These are phyloP conservation scores for Eufriesea mexicana DNA, from an alignment of 1,140 invertebrate species.

Conservation along the genomic window DNA sequence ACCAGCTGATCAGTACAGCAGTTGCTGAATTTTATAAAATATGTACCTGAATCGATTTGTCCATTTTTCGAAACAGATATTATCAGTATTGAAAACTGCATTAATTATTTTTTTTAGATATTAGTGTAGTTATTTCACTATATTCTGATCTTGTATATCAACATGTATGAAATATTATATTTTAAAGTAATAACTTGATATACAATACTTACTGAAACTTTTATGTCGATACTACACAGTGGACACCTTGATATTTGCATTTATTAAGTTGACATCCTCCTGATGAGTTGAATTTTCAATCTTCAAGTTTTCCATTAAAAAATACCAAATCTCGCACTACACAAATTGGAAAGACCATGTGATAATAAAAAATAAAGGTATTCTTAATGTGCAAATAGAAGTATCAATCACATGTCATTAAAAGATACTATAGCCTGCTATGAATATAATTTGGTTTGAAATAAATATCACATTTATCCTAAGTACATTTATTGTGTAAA, in stretches of 20 bases:
- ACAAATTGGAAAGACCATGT: conserved; percentile 68
- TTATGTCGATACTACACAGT: conserved; percentile 64
- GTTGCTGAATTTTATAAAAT: background rate
- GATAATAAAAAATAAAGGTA: conserved; percentile 58
- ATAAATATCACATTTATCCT: conserved; percentile 16
- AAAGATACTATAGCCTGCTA: conserved; percentile 20
- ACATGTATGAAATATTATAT: conserved; percentile 44
- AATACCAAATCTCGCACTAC: conserved; percentile 69
- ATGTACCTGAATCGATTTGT: conserved; percentile 36
- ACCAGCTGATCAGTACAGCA: background rate
- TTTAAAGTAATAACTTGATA: conserved; percentile 58
- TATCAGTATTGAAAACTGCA: background rate
- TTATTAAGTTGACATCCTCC: conserved; percentile 66
- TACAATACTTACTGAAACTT: conserved; percentile 67
- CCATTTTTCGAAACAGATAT: conserved; percentile 25
- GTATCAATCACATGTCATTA: conserved; percentile 21
- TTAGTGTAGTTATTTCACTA: conserved; percentile 36
- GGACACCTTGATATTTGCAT: conserved; percentile 65
- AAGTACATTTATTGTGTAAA: conserved; percentile 58
- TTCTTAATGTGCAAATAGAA: conserved; percentile 40
- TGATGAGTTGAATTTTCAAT: conserved; percentile 63
- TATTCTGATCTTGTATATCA: conserved; percentile 5
- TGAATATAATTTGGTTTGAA: background rate
- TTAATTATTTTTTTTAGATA: conserved; percentile 4
- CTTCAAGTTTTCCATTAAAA: conserved; percentile 67